These are phyloP conservation scores for Bursaphelenchus okinawaensis DNA, from an alignment of 2,888 invertebrate genomes.

Conservation along the genomic window DNA sequence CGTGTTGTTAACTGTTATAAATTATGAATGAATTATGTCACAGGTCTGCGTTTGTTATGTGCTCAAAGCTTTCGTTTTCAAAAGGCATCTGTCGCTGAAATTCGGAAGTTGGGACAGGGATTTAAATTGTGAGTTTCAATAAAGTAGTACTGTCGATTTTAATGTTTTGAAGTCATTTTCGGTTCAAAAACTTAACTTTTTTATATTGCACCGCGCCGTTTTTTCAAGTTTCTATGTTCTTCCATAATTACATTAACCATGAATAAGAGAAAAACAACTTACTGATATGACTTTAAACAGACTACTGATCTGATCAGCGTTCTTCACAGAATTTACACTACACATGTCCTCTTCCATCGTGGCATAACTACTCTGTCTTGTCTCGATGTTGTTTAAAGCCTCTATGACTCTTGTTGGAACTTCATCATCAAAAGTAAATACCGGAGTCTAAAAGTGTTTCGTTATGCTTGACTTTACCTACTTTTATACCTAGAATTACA, in stretches of 20 bases:
- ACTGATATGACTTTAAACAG: conserved; percentile 49
- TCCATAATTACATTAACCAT: too few species aligned
- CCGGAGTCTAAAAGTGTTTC: conserved; percentile 23
- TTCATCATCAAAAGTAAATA: conserved; percentile 33
- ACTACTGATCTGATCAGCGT: conserved; percentile 23
- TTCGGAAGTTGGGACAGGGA: too few species aligned
- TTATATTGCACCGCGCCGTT: too few species aligned
- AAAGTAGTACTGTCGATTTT: too few species aligned
- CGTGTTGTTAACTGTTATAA: background rate
- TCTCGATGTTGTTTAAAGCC: conserved; percentile 27
- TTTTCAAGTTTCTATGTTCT: too few species aligned
- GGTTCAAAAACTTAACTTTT: too few species aligned
- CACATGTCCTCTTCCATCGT: conserved; percentile 26
- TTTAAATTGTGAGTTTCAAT: too few species aligned
- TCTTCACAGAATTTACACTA: conserved; percentile 14
- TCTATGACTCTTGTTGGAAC: conserved; percentile 27
- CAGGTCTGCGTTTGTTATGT: conserved; percentile 53
- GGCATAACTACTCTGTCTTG: conserved; percentile 27
- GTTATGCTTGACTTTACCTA: too few species aligned
- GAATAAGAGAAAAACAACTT: too few species aligned
- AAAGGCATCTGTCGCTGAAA: conserved; percentile 45
- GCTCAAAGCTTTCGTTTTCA: conserved; percentile 68
- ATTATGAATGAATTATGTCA: background rate
- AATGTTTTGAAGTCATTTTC: too few species aligned
- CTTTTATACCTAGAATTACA: too few species aligned